phyloP scores from a whole-genome alignment of 2,797 vertebrate genomes.

The Hoplostethus mediterraneus region DNA sequence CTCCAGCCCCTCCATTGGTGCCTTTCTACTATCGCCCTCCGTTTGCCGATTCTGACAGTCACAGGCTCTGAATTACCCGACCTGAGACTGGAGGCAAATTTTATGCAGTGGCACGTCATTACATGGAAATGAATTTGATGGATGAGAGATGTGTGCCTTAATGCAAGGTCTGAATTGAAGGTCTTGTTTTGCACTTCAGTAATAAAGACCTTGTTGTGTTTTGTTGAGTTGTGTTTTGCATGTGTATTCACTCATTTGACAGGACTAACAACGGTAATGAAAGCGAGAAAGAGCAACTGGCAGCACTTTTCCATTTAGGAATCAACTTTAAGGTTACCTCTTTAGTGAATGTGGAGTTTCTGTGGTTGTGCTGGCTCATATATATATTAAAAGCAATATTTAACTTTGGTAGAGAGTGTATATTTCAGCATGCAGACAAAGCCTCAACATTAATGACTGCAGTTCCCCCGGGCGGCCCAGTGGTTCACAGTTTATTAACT shows the following conservation, averaged over 20 bases:
- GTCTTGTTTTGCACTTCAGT: slow-evolving; percentile 58
- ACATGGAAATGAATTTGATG: slow-evolving; percentile 68
- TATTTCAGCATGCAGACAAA: slow-evolving; percentile 24
- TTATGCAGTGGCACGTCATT: slow-evolving; percentile 63
- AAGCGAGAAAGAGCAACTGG: slow-evolving; percentile 43
- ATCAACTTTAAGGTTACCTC: slow-evolving; percentile 54
- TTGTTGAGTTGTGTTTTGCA: not conserved
- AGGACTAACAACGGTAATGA: slow-evolving; percentile 55
- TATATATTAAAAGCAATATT: slow-evolving; percentile 48
- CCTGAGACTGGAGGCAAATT: slow-evolving; percentile 57
- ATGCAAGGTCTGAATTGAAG: slow-evolving; percentile 40
- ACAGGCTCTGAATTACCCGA: slow-evolving; percentile 42
- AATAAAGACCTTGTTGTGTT: slow-evolving; percentile 61
- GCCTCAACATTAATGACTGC: not conserved
- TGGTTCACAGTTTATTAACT: not conserved
- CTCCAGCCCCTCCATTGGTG: slow-evolving; percentile 1
- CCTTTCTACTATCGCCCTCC: not conserved
- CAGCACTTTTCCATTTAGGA: slow-evolving; percentile 53
- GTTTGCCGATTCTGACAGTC: slow-evolving; percentile 13
- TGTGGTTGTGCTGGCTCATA: slow-evolving; percentile 49
- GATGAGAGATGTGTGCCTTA: slow-evolving; percentile 51
- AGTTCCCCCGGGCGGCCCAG: slow-evolving; percentile 1
- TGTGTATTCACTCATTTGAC: slow-evolving; percentile 57
- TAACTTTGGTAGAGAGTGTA: slow-evolving; percentile 45
- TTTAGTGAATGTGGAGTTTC: slow-evolving; percentile 67